These are phyloP conservation scores for Sebastes glaucus DNA, from an alignment of 2,797 vertebrate species.

Conservation along the genomic window DNA sequence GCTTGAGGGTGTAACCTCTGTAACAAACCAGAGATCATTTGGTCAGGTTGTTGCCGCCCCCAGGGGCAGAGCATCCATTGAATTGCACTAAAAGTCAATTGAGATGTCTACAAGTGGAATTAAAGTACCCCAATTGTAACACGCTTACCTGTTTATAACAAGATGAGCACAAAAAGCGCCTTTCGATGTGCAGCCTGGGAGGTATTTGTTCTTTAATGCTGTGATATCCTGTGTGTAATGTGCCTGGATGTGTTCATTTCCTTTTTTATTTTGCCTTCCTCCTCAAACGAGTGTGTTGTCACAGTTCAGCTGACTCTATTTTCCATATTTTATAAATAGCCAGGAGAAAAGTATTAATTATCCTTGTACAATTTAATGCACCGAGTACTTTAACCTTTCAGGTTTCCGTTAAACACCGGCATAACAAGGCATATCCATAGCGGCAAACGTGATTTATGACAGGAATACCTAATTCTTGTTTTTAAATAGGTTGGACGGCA, in stretches of 20 bases:
- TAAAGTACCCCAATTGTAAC: not conserved
- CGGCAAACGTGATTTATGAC: constrained; percentile 99
- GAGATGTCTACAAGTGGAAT: constrained; percentile 1
- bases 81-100: constrained; percentile 15
- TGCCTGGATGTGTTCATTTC: constrained; percentile 58
- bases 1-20: constrained; percentile 35
- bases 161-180: not conserved
- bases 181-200: not conserved
- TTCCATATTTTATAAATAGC: constrained; percentile 99
- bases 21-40: constrained; percentile 43
- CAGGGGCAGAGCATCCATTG: not conserved
- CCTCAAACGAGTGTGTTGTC: constrained; percentile 90
- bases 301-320: constrained; percentile 94
- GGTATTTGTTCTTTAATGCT: constrained; percentile 29
- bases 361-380: constrained; percentile 99
- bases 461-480: constrained; percentile 99
- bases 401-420: constrained; percentile 97
- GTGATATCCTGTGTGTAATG: constrained; percentile 15
- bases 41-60: constrained; percentile 29
- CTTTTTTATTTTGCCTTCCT: constrained; percentile 77
- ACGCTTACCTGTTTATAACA: constrained; percentile 34
- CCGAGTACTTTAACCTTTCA: constrained; percentile 99
- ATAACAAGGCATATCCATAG: constrained; percentile 98
- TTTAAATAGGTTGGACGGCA: constrained; percentile 99
- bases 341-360: constrained; percentile 99